phyloP scores from a whole-genome alignment of 2,797 vertebrate species.

The Cetoscarus ocellatus region DNA sequence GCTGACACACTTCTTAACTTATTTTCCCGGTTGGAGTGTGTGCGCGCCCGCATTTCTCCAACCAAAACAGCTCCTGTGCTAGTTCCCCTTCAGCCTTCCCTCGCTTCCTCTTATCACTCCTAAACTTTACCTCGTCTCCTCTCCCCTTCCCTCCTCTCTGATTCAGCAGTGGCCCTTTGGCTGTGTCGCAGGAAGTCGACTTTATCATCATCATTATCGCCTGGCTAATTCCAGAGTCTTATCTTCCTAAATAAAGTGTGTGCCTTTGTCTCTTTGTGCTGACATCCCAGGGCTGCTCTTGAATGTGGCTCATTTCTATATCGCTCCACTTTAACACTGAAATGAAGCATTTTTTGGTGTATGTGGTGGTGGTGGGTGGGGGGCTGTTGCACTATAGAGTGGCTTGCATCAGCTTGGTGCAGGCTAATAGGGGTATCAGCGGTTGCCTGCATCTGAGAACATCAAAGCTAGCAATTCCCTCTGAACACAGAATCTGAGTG shows the following conservation, averaged over 20 bases:
- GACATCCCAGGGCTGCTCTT: conserved; percentile 75
- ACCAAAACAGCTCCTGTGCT: not conserved
- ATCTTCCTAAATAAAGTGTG: conserved; percentile 79
- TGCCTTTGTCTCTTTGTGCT: conserved; percentile 77
- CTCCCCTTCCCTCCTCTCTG: conserved; percentile 35
- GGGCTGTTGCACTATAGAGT: conserved; percentile 46
- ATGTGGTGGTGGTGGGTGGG: not conserved
- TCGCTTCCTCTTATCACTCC: conserved; percentile 15
- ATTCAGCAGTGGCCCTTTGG: conserved; percentile 54
- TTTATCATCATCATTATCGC: conserved; percentile 68
- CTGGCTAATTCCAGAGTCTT: conserved; percentile 73
- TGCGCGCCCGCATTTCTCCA: not conserved
- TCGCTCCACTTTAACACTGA: conserved; percentile 59
- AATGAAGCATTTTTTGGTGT: conserved; percentile 52
- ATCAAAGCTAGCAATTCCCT: conserved; percentile 85
- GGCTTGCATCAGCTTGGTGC: conserved; percentile 81
- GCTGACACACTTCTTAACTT: not conserved
- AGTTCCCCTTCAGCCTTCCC: not conserved
- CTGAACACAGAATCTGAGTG: conserved; percentile 79
- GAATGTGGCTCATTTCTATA: conserved; percentile 54
- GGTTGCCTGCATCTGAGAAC: conserved; percentile 81
- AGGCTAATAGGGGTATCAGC: conserved; percentile 83
- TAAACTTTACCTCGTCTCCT: conserved; percentile 33
- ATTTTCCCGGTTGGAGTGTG: not conserved
- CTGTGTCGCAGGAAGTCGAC: conserved; percentile 45